Conservation (phyloP, 2,113 vertebrate genomes). For the Chascanopsetta lugubris region DNA sequence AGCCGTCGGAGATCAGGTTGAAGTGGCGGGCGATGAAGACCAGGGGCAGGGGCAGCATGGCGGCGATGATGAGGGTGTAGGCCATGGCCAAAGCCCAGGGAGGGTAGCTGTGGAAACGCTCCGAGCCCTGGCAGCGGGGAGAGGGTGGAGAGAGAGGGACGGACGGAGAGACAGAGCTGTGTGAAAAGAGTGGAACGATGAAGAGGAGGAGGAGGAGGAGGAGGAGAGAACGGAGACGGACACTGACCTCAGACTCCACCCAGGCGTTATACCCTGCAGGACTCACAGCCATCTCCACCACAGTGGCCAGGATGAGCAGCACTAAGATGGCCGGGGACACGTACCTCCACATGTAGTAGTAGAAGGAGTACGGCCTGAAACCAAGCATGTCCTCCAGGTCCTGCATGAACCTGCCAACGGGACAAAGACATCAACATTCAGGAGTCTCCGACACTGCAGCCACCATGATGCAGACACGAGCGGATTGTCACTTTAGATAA, state of each 20-base stretch:
- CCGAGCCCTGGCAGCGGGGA: conserved; percentile 82
- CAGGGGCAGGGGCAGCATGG: conserved; percentile 90
- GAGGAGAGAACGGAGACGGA: neutral
- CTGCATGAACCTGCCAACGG: conserved; percentile 91
- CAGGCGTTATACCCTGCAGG: conserved; percentile 96
- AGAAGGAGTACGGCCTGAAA: conserved; percentile 90
- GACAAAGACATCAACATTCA: too few species aligned
- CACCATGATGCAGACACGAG: too few species aligned
- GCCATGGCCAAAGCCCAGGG: conserved; percentile 92
- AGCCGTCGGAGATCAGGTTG: conserved; percentile 91
- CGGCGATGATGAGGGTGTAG: conserved; percentile 88
- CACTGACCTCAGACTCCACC: conserved; percentile 91
- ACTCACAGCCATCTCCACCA: conserved; percentile 92
- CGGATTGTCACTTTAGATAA: too few species aligned
- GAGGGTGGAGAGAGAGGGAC: neutral
- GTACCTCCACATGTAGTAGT: conserved; percentile 97
- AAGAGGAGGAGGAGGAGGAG: neutral
- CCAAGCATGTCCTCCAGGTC: conserved; percentile 98
- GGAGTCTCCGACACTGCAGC: too few species aligned
- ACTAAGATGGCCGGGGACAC: conserved; percentile 92
- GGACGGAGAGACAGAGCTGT: neutral
- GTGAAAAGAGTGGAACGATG: neutral
- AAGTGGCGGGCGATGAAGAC: conserved; percentile 91
- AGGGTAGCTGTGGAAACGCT: conserved; percentile 92
- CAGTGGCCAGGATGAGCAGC: conserved; percentile 86